Evolutionary conservation across 2,888 invertebrate species (phyloP), one percentile per base, ranked within the genome.

Genomic region (Metacarcinus magister): DNA sequence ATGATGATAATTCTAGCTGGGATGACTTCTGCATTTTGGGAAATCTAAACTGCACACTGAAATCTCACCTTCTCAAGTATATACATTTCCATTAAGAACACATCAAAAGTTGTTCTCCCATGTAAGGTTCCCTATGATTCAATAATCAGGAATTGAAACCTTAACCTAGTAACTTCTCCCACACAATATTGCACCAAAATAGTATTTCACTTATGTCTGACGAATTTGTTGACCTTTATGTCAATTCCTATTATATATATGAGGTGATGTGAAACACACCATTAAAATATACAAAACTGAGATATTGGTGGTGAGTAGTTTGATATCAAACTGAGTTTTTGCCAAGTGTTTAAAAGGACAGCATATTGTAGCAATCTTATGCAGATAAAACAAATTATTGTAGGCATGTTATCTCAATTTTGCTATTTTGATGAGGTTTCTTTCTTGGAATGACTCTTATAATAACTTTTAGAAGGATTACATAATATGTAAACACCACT

Each of bases 21-120:
- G 67, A 67, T n/a, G 7, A n/a, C 60, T 67, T 8, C 23, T n/a
- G 23, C 67, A 19, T 67, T 7, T 19, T n/a, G 23, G 67, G n/a
- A 67, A 67, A n/a, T 67, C 67, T 67, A n/a, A 67, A 67, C 67
- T n/a, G n/a, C 60, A 67, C n/a, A 67, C 67, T n/a, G 67, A 67
- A 67, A 67, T 0, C 67, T 67, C n/a, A 67, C 23, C n/a, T 16
- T 67, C 60, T 67, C 23, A 67, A 23, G 67, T 67, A n/a, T n/a
- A 67, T n/a, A 67, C 23, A 67, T n/a, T n/a, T 67, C n/a, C 67
- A 67, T 7, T n/a, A 13, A n/a, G 67, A 67, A n/a, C 67, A 67
- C n/a, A 67, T 16, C 2, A n/a, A 67, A 67, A 2, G 39, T 67
- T 19, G n/a, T 67, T n/a, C 3, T 67, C 23, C 67, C 67, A 67